These are phyloP conservation scores for Tokudaia muenninki DNA, from an alignment of 2,797 vertebrate genomes.

Conservation along the genomic window DNA sequence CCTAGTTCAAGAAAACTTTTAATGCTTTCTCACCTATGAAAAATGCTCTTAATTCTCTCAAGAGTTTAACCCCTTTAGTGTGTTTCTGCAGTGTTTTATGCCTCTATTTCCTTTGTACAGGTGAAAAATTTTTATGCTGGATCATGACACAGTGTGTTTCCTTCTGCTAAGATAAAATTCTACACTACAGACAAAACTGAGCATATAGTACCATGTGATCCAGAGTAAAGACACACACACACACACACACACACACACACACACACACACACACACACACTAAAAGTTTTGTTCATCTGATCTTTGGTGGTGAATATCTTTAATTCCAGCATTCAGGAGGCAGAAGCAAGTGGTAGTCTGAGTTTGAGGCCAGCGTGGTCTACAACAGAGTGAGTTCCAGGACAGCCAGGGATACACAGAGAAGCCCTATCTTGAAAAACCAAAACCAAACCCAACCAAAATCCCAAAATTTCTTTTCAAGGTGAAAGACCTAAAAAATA, in stretches of 20 bases:
- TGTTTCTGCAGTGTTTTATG: not conserved
- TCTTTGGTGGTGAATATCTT: not conserved
- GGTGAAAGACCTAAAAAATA: conserved; percentile 17
- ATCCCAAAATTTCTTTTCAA: not conserved
- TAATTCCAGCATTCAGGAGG: not conserved
- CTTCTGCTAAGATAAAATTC: not conserved
- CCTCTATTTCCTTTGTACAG: not conserved
- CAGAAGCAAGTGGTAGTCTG: not conserved
- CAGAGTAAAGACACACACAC: not conserved
- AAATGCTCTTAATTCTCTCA: not conserved
- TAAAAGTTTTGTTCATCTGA: not conserved
- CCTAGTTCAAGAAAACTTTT: not conserved
- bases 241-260: not conserved
- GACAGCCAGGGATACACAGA: not conserved
- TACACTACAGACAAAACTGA: not conserved
- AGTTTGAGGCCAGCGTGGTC: not conserved
- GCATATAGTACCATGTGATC: not conserved
- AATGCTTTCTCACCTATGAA: not conserved
- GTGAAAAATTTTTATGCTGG: not conserved
- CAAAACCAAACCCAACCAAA: not conserved
- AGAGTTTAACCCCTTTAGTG: too few relatives aligned
- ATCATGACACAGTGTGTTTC: not conserved
- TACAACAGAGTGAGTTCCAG: not conserved
- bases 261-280: not conserved
- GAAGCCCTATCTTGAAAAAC: not conserved